These are phyloP conservation scores for Sinella curviseta DNA, from an alignment of 1,140 invertebrate species.

Conservation along the genomic window DNA sequence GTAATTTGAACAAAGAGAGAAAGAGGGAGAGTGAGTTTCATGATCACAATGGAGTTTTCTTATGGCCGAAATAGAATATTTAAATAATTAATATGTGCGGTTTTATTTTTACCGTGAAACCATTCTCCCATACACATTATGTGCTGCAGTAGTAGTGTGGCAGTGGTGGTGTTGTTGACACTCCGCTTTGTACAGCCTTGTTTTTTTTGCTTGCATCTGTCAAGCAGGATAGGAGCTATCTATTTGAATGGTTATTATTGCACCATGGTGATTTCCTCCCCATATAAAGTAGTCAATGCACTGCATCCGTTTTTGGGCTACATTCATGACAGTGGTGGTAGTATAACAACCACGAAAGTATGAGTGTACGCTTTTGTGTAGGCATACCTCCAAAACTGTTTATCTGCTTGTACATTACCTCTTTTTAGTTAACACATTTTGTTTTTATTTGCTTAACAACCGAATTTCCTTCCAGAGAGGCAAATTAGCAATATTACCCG, in stretches of 20 bases:
- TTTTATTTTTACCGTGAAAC: no score
- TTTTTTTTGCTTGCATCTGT: background rate
- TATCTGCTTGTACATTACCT: background rate
- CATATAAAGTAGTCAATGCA: background rate
- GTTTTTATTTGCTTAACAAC: background rate
- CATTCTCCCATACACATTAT: no score
- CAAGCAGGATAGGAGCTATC: background rate
- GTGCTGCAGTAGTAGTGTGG: no score
- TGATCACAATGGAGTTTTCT: no score
- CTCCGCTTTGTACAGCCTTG: no score
- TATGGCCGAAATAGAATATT: no score
- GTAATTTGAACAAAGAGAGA: no score
- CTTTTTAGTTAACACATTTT: background rate
- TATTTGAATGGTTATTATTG: slow-evolving; percentile 26
- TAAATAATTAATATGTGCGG: no score
- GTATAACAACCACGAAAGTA: no score
- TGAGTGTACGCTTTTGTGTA: background rate
- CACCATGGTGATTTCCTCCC: slow-evolving; percentile 19
- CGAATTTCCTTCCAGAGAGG: background rate
- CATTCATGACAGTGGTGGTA: no score
- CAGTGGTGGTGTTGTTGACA: no score
- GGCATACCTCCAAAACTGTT: background rate
- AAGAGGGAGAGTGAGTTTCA: no score
- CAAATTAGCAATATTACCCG: background rate
- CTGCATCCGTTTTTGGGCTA: background rate